Conservation (phyloP, 2,888 invertebrate species). For the Agapetus fuscipes region DNA sequence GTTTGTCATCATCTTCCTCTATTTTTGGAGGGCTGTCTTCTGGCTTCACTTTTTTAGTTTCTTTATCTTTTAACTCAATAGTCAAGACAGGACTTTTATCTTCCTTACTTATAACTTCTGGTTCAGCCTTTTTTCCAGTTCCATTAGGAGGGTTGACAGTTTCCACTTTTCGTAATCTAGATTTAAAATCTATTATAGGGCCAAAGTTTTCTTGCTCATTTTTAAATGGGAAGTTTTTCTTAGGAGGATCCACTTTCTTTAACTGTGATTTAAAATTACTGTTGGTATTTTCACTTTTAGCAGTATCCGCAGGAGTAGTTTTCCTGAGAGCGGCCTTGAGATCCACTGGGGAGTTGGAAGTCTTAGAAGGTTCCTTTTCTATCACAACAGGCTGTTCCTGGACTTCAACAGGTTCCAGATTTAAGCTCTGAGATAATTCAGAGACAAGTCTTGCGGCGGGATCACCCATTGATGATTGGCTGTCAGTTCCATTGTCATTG, state of each 20-base stretch:
- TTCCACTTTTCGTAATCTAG: constrained; percentile 73
- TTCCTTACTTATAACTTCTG: constrained; percentile 27
- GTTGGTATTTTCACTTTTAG: constrained; percentile 29
- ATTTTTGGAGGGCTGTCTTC: constrained; percentile 36
- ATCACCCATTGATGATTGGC: constrained; percentile 45
- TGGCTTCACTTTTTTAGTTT: constrained; percentile 1
- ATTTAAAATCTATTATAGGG: constrained; percentile 74
- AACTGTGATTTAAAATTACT: constrained; percentile 57
- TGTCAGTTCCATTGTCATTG: constrained; percentile 20
- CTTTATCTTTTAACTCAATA: too few relatives aligned
- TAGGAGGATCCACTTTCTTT: constrained; percentile 58
- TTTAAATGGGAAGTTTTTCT: constrained; percentile 9
- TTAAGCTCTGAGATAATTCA: constrained; percentile 77
- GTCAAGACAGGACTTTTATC: constrained; percentile 11
- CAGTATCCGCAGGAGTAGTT: constrained; percentile 27
- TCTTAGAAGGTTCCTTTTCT: not conserved
- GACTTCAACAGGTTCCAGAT: constrained; percentile 41
- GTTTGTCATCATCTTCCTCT: constrained; percentile 70
- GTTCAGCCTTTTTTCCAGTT: constrained; percentile 29
- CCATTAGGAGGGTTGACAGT: constrained; percentile 32
- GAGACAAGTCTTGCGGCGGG: constrained; percentile 74
- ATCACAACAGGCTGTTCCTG: constrained; percentile 10
- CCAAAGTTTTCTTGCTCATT: constrained; percentile 40
- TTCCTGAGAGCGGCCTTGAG: constrained; percentile 44
- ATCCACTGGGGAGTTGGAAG: constrained; percentile 34